Percentiles rank a stretch among this genome's conserved stretches.
Evolutionary conservation across 2,888 invertebrate species (phyloP).

Genomic region (Coelinius sp.): DNA sequence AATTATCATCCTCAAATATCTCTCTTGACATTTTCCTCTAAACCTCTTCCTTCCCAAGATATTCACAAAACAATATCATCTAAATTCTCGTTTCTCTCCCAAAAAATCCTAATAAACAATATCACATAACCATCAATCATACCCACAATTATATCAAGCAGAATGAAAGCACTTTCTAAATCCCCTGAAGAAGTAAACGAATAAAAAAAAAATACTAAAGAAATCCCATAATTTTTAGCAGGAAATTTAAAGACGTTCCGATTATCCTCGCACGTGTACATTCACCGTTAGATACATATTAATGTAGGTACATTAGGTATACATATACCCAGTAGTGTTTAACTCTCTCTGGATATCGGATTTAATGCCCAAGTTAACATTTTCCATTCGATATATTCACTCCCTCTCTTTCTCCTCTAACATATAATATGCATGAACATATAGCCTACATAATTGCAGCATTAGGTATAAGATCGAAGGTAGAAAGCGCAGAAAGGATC

Average conservation of each 20-base stretch:
- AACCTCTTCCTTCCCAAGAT: too few relatives aligned
- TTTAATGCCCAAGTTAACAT: conserved; percentile 12
- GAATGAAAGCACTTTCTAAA: background rate
- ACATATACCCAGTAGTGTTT: background rate
- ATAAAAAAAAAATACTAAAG: background rate
- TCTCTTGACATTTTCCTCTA: too few relatives aligned
- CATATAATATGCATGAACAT: conserved; percentile 47
- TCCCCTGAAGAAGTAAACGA: background rate
- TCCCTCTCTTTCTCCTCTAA: background rate
- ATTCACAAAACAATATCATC: too few relatives aligned
- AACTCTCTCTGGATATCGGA: conserved; percentile 19
- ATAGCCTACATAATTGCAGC: conserved; percentile 59
- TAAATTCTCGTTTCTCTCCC: too few relatives aligned
- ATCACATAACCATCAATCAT: background rate
- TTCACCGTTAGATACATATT: conserved; percentile 30
- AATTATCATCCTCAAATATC: too few relatives aligned
- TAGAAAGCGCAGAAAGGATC: conserved; percentile 69
- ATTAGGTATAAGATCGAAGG: conserved; percentile 62
- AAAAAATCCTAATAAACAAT: background rate
- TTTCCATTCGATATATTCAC: conserved; percentile 27
- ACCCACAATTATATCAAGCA: background rate
- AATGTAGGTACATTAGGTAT: conserved; percentile 11
- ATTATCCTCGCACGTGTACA: conserved; percentile 15
- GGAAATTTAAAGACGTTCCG: conserved; percentile 24
- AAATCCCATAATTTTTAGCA: conserved; percentile 6